Evolutionary conservation across 2,113 vertebrate species (phyloP).

Genomic region (Phocoena sinus): DNA sequence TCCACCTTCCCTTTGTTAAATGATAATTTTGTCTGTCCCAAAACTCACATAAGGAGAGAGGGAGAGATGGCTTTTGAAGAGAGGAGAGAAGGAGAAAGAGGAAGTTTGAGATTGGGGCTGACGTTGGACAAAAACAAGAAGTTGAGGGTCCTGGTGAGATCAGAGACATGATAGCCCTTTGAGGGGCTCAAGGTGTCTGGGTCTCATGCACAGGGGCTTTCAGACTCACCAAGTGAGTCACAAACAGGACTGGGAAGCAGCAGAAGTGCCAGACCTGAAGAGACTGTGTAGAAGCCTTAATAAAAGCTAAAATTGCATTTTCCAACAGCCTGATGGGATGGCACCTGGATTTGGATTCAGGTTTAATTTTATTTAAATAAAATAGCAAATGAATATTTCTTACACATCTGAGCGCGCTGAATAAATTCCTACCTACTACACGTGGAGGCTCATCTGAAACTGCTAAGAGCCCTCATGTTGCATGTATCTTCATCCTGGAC

Average conservation of each 20-base stretch:
- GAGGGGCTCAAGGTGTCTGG: neutral
- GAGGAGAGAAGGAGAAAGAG: neutral
- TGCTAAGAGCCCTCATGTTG: neutral
- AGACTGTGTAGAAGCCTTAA: neutral
- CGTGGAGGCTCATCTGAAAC: neutral
- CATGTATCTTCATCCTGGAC: neutral
- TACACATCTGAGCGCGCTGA: neutral
- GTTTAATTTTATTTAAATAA: constrained; percentile 35
- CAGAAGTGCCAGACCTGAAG: neutral
- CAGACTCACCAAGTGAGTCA: neutral
- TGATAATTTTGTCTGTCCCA: neutral
- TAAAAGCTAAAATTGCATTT: constrained; percentile 1
- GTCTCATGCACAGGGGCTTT: neutral
- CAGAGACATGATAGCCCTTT: neutral
- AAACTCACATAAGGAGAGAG: neutral
- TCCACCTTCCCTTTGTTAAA: neutral
- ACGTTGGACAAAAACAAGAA: neutral
- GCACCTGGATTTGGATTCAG: neutral
- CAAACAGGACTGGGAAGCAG: neutral
- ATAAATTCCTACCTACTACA: neutral
- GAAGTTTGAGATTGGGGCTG: neutral
- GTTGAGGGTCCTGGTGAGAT: neutral
- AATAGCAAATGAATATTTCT: neutral
- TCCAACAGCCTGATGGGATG: neutral
- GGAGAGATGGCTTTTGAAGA: neutral